Evolutionary conservation across 2,888 invertebrate species (phyloP).

Genomic region (Ophraella communa): DNA sequence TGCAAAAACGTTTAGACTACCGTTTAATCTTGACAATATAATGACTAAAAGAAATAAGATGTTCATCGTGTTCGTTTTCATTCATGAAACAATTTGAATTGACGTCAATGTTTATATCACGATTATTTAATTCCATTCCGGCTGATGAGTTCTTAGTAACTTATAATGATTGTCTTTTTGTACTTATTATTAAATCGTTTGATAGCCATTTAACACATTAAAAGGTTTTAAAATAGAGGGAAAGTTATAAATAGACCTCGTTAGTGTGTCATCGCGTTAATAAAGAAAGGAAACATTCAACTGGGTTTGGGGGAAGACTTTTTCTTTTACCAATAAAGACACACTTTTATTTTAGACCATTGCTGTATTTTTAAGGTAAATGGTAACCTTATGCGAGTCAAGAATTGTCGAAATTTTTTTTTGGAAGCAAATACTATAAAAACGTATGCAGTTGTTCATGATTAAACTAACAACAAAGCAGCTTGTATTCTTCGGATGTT

Average conservation of each 20-base stretch:
- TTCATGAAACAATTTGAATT: constrained; percentile 24
- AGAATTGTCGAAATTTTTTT: neutral
- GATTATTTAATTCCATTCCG: constrained; percentile 22
- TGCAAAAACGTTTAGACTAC: neutral
- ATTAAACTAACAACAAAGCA: neutral
- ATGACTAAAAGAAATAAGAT: constrained; percentile 1
- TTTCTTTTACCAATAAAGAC: too few species aligned
- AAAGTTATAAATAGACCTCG: neutral
- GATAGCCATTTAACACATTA: neutral
- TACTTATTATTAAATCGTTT: neutral
- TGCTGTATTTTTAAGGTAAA: too few species aligned
- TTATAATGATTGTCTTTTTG: neutral
- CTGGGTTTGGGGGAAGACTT: too few species aligned
- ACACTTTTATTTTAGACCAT: too few species aligned
- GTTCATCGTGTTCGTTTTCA: constrained; percentile 10
- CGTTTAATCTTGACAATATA: constrained; percentile 15
- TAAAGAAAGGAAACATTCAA: neutral
- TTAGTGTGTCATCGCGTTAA: neutral
- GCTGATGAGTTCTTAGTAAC: constrained; percentile 14
- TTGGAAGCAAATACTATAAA: neutral
- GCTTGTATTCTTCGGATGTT: neutral
- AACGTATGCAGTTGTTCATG: neutral
- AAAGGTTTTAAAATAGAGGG: neutral
- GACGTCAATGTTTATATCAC: constrained; percentile 17
- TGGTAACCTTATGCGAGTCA: too few species aligned